Evolutionary conservation across 2,888 invertebrate species (phyloP), one percentile per base, ranked within the genome.

Genomic region (Lasioglossum lativentre): DNA sequence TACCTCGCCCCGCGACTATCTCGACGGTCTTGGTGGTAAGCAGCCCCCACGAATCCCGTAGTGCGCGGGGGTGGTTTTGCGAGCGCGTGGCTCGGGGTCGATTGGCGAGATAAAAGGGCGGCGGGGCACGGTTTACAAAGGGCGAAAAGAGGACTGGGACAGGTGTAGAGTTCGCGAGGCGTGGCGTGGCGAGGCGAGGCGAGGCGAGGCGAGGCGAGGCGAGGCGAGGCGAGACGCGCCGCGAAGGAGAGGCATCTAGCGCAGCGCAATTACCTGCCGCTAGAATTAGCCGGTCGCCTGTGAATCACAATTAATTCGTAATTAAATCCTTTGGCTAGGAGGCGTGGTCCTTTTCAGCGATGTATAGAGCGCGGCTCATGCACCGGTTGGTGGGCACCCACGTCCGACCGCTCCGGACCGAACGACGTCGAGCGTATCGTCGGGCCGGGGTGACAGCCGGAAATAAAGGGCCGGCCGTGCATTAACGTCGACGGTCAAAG

Each of bases 241-340:
- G n/a, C n/a, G n/a, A n/a, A n/a, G 38, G 59, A 34, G 42, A n/a
- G 42, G 71, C 59, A 77, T 82, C 84, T 73, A 71, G 78, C 75
- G 78, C 76, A 77, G 56, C 73, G 77, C 75, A 89, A 89, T 89
- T 89, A 91, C 87, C 86, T 78, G 87, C 81, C 83, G 80, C 71
- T 82, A 75, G 87, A 91, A 92, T 92, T 91, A 93, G 85, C 89
- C 83, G 82, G 83, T 87, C 80, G 85, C 77, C 88, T 86, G 87
- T 92, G 92, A 90, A 89, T 92, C 90, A 90, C 93, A 92, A 93
- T 94, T 94, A 94, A 93, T 92, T 92, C 89, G 90, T 92, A 93
- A 93, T 94, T 92, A 94, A 93, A 93, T 93, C 90, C 89, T 91
- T 88, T 83, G 88, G 89, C 71, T 80, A 84, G 88, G 86, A 90